Percentiles rank a stretch among this genome's conserved stretches.
Evolutionary conservation across 2,797 vertebrate species (phyloP).

Genomic region (Liparis tanakae): DNA sequence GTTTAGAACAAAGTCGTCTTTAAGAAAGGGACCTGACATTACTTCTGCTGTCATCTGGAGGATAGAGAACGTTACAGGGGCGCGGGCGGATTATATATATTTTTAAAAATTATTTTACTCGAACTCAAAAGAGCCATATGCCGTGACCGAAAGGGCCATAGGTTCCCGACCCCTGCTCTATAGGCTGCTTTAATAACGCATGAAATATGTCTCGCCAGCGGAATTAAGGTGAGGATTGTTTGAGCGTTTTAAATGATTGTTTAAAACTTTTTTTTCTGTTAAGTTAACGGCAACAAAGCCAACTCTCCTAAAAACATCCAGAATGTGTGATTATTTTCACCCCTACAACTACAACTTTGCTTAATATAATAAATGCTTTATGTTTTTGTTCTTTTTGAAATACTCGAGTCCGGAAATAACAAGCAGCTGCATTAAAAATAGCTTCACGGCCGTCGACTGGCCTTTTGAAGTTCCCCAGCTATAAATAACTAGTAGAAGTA

Average conservation of each 20-base stretch:
- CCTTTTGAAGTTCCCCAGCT: constrained; percentile 50
- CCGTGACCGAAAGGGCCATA: no score
- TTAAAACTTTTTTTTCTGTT: not conserved
- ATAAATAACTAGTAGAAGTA: constrained; percentile 58
- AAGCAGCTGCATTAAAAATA: constrained; percentile 37
- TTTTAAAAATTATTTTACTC: no score
- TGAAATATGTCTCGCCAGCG: not conserved
- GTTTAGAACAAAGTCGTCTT: no score
- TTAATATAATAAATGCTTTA: constrained; percentile 6
- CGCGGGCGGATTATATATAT: no score
- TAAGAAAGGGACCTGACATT: no score
- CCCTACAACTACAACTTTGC: not conserved
- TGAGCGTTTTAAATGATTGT: not conserved
- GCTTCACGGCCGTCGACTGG: constrained; percentile 39
- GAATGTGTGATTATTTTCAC: constrained; percentile 1
- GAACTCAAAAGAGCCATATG: no score
- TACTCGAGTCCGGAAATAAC: constrained; percentile 57
- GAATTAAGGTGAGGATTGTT: not conserved
- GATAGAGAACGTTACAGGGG: no score
- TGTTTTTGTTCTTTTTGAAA: constrained; percentile 22
- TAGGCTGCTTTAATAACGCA: not conserved
- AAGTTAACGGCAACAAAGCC: not conserved
- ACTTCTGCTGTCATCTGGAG: no score
- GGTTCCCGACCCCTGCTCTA: no score
- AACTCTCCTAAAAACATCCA: not conserved